Conservation (phyloP, 2,113 vertebrate genomes). For the Myiagra hebetior region DNA sequence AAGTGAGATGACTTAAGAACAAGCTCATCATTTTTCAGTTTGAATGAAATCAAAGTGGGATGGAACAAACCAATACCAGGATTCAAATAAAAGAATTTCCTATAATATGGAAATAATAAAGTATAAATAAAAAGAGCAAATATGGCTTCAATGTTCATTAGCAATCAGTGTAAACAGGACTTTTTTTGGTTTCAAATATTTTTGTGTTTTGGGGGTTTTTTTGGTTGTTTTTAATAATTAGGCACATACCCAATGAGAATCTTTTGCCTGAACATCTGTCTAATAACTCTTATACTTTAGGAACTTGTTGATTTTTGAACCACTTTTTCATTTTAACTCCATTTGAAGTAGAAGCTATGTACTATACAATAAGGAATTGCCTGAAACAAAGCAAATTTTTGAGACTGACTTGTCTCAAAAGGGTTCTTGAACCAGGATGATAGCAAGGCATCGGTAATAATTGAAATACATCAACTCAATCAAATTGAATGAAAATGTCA, state of each 20-base stretch:
- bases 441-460: fast-evolving
- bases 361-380: background rate
- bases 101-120: background rate
- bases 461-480: background rate
- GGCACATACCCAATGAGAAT: background rate
- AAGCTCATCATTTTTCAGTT: background rate
- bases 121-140: background rate
- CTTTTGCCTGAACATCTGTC: background rate
- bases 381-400: background rate
- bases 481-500: background rate
- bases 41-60: background rate
- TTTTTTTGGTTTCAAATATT: background rate
- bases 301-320: background rate
- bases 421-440: background rate
- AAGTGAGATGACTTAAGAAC: background rate
- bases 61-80: background rate
- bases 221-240: background rate
- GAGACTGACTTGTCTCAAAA: background rate
- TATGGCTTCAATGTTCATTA: background rate
- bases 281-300: background rate
- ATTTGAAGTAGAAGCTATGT: background rate
- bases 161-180: background rate
- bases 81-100: background rate
- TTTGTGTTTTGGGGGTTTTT: background rate
- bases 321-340: background rate